phyloP scores from a whole-genome alignment of 2,888 invertebrate genomes.

The Epirrita christyi region DNA sequence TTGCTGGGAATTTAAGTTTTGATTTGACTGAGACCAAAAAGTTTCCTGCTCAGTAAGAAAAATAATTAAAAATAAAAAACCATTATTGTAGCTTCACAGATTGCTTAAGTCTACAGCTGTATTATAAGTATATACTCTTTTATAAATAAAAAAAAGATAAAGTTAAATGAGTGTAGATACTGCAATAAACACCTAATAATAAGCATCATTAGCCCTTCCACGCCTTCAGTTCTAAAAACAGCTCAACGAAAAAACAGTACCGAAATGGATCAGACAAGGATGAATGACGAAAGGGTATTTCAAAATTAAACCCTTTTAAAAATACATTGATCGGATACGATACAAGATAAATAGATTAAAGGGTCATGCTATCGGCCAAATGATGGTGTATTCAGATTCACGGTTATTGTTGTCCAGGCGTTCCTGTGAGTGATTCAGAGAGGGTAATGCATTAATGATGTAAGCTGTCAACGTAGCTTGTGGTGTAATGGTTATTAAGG shows the following conservation, averaged over 20 bases:
- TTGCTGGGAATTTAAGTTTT: too few species aligned
- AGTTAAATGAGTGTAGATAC: too few species aligned
- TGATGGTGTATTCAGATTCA: slow-evolving; percentile 52
- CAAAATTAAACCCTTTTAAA: slow-evolving; percentile 42
- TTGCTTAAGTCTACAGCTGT: too few species aligned
- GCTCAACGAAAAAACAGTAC: neutral
- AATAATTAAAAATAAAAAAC: too few species aligned
- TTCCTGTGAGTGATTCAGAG: neutral
- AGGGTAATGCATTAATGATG: slow-evolving; percentile 70
- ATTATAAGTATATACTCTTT: too few species aligned
- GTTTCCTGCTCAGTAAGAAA: too few species aligned
- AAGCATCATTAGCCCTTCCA: neutral
- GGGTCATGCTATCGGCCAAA: slow-evolving; percentile 47
- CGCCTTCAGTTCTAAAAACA: neutral
- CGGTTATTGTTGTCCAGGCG: slow-evolving; percentile 42
- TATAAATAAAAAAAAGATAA: too few species aligned
- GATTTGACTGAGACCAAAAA: too few species aligned
- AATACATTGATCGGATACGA: slow-evolving; percentile 48
- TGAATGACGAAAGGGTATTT: slow-evolving; percentile 33
- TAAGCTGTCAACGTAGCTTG: slow-evolving; percentile 55
- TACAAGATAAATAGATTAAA: slow-evolving; percentile 69
- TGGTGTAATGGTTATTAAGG: neutral
- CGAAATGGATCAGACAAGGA: slow-evolving; percentile 42
- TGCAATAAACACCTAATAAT: slow-evolving; percentile 22
- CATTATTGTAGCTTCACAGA: too few species aligned